These are phyloP conservation scores for Erinaceus europaeus DNA, from an alignment of 2,113 vertebrate genomes.

Conservation along the genomic window DNA sequence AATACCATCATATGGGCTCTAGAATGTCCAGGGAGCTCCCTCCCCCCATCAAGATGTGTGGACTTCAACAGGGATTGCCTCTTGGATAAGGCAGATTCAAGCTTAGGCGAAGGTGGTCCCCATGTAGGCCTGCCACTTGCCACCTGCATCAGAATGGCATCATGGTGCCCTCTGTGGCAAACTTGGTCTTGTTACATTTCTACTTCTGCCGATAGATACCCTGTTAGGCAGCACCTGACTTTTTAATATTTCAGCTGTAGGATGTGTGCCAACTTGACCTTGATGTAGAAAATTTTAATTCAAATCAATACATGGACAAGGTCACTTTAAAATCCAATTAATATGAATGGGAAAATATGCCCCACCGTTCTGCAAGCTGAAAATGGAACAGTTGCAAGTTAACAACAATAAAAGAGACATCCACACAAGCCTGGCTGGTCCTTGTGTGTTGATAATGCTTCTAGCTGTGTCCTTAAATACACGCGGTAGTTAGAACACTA, in stretches of 20 bases:
- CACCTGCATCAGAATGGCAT: constrained; percentile 38
- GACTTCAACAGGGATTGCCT: not conserved
- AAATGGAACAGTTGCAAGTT: constrained; percentile 76
- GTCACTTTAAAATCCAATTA: constrained; percentile 91
- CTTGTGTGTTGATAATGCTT: constrained; percentile 46
- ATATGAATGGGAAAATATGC: constrained; percentile 84
- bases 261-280: constrained; percentile 81
- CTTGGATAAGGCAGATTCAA: not conserved
- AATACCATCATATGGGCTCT: not conserved
- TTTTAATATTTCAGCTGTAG: constrained; percentile 81
- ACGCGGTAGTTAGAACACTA: not conserved
- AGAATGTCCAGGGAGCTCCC: not conserved
- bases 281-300: constrained; percentile 85
- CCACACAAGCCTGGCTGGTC: constrained; percentile 48
- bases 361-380: constrained; percentile 78
- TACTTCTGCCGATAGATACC: constrained; percentile 70
- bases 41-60: not conserved
- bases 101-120: not conserved
- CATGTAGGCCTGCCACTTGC: not conserved
- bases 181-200: constrained; percentile 61
- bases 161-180: constrained; percentile 45
- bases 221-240: constrained; percentile 79
- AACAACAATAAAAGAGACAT: constrained; percentile 42
- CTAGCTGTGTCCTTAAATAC: constrained; percentile 59
- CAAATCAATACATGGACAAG: constrained; percentile 87